These are phyloP conservation scores for Catharus minimus DNA, from an alignment of 2,113 vertebrate species.

Conservation along the genomic window DNA sequence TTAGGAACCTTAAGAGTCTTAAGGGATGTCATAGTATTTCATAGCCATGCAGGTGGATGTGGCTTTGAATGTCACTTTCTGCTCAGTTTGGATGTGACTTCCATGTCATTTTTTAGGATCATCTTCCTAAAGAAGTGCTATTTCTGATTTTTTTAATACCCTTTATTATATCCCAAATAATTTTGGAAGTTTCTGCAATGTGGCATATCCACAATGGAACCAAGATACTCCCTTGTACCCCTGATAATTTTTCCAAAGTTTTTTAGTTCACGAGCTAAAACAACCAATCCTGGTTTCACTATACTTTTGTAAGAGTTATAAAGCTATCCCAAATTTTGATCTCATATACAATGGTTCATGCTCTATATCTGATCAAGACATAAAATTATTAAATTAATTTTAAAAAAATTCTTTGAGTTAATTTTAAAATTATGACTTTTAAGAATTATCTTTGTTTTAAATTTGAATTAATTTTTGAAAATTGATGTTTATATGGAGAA, in stretches of 20 bases:
- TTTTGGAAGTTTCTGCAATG: background rate
- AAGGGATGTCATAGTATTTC: background rate
- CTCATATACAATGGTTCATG: background rate
- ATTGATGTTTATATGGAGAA: background rate
- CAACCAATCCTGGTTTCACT: background rate
- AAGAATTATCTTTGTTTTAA: background rate
- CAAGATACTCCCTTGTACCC: background rate
- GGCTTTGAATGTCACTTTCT: background rate
- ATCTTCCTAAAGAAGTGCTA: background rate
- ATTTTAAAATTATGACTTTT: background rate
- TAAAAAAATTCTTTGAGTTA: background rate
- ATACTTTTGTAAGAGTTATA: background rate
- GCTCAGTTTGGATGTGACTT: background rate
- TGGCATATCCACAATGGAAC: background rate
- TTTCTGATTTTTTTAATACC: background rate
- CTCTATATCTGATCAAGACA: background rate
- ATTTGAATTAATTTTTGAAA: background rate
- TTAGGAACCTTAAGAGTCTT: background rate
- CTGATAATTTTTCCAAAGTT: background rate
- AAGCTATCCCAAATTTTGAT: background rate
- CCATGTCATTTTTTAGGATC: background rate
- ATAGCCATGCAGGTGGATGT: background rate
- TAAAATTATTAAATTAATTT: background rate
- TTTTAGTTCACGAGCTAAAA: background rate
- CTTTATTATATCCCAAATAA: background rate